Evolutionary conservation across 2,888 invertebrate species (phyloP).

Genomic region (Timema cristinae): DNA sequence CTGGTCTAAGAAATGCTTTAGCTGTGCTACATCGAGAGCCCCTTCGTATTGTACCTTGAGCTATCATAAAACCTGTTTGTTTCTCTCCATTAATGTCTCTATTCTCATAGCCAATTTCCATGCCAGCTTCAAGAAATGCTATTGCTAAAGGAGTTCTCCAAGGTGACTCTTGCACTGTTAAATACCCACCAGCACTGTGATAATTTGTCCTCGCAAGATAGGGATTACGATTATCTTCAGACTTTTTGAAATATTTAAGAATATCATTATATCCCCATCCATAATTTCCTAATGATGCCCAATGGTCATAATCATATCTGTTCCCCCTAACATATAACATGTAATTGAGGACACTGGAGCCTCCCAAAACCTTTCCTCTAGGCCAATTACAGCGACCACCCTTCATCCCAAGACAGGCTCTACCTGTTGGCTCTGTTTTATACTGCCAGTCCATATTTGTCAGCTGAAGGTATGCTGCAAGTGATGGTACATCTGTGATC

Average conservation of each 20-base stretch:
- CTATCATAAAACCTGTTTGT: constrained; percentile 78
- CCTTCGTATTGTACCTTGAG: constrained; percentile 72
- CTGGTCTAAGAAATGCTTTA: constrained; percentile 79
- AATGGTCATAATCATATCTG: constrained; percentile 78
- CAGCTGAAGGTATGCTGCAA: constrained; percentile 81
- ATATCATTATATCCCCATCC: constrained; percentile 86
- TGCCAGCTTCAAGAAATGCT: constrained; percentile 77
- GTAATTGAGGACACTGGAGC: constrained; percentile 81
- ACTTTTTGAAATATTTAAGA: constrained; percentile 83
- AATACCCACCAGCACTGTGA: constrained; percentile 67
- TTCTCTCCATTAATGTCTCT: constrained; percentile 76
- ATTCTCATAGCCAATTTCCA: constrained; percentile 77
- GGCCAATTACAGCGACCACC: constrained; percentile 84
- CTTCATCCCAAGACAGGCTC: constrained; percentile 78
- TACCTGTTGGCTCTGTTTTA: constrained; percentile 78
- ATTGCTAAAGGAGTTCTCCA: constrained; percentile 79
- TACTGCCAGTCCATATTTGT: constrained; percentile 86
- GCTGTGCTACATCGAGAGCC: constrained; percentile 83
- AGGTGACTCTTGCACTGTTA: constrained; percentile 79
- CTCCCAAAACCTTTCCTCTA: constrained; percentile 84
- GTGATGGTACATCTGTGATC: constrained; percentile 79
- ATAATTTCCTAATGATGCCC: constrained; percentile 80
- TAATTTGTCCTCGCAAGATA: constrained; percentile 66
- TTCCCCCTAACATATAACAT: constrained; percentile 88
- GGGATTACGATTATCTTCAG: constrained; percentile 84